Conservation (phyloP, 1,140 invertebrate genomes). For the Nixonia krombeini region DNA sequence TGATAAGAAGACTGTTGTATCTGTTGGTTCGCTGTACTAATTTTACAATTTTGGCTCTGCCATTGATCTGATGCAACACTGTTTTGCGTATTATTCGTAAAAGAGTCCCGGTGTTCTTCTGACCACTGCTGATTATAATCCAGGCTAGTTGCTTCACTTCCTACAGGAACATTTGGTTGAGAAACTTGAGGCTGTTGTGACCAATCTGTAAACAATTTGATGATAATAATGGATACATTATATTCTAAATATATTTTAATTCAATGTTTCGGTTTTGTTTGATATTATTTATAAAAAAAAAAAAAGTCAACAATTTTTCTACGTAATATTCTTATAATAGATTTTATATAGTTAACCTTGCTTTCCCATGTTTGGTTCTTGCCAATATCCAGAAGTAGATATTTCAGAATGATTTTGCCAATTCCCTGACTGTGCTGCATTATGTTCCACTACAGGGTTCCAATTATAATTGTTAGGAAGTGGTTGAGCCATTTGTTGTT, state of each 20-base stretch:
- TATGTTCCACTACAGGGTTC: conserved; percentile 41
- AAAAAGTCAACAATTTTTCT: too few relatives aligned
- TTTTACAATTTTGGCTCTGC: conserved; percentile 35
- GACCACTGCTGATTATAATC: conserved; percentile 30
- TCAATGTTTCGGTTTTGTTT: too few relatives aligned
- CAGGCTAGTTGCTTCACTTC: conserved; percentile 6
- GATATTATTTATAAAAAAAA: too few relatives aligned
- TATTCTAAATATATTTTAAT: too few relatives aligned
- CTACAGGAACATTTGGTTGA: neutral
- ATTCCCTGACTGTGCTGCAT: conserved; percentile 27
- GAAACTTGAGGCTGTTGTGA: conserved; percentile 15
- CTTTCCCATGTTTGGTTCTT: conserved; percentile 39
- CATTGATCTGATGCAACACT: conserved; percentile 26
- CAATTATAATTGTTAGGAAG: conserved; percentile 56
- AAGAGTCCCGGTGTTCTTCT: conserved; percentile 12
- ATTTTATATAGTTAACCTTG: conserved; percentile 23
- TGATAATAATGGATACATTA: too few relatives aligned
- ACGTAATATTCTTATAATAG: too few relatives aligned
- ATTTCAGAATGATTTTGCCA: conserved; percentile 54
- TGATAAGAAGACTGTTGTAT: conserved; percentile 9
- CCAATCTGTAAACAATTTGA: conserved; percentile 14
- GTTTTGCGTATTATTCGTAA: conserved; percentile 18
- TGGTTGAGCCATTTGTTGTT: conserved; percentile 24
- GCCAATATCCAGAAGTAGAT: conserved; percentile 44
- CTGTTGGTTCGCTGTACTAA: conserved; percentile 15